Evolutionary conservation across 2,113 vertebrate genomes (phyloP).

Genomic region (Fregata magnificens): DNA sequence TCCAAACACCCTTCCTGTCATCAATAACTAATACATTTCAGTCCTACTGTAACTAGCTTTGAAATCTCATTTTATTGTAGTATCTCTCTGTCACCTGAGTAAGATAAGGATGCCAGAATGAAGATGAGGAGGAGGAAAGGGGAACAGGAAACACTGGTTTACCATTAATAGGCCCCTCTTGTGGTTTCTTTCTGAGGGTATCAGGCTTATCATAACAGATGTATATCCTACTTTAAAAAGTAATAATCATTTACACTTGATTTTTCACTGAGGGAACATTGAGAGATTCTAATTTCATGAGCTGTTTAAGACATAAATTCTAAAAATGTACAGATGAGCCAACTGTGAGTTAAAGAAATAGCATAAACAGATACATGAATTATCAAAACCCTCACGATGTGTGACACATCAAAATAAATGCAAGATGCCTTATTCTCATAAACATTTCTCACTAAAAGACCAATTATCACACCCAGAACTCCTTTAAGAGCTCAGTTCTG

Average conservation of each 20-base stretch:
- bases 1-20: background rate
- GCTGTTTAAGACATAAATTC: background rate
- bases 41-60: background rate
- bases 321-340: background rate
- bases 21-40: background rate
- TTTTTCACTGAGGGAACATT: background rate
- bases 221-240: background rate
- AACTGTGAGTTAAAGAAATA: background rate
- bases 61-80: background rate
- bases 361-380: background rate
- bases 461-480: background rate
- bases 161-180: background rate
- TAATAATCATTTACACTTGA: background rate
- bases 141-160: background rate
- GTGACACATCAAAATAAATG: background rate
- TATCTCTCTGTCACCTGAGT: background rate
- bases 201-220: background rate
- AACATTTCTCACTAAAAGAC: background rate
- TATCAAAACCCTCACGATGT: background rate
- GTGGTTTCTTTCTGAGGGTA: background rate
- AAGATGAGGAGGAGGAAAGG: background rate
- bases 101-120: background rate
- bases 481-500: background rate
- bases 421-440: background rate
- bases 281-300: background rate